Percentiles rank a stretch among this genome's conserved stretches.
Conservation (phyloP, 2,888 invertebrate genomes). For the Serrognathus titanus region DNA sequence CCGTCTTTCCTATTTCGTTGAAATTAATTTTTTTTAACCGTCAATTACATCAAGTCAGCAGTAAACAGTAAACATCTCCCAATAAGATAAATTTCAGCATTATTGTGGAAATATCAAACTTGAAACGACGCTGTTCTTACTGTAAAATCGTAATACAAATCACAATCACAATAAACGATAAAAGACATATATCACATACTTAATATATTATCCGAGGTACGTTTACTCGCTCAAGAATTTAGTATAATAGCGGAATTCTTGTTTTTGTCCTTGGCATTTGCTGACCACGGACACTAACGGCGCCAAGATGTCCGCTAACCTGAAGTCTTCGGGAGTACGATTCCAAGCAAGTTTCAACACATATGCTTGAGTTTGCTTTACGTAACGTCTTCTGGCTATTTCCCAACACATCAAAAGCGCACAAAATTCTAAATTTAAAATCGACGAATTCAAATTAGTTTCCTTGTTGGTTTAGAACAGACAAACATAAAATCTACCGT, state of each 20-base stretch:
- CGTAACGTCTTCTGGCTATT: too few species aligned
- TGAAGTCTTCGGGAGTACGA: not conserved
- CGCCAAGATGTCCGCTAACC: constrained; percentile 4
- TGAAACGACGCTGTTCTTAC: constrained; percentile 3
- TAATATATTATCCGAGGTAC: not conserved
- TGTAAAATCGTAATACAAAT: constrained; percentile 12
- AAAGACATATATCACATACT: constrained; percentile 8
- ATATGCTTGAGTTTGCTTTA: too few species aligned
- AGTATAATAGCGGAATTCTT: constrained; percentile 8
- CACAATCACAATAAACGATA: constrained; percentile 13
- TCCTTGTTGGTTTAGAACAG: too few species aligned
- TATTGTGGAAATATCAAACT: constrained; percentile 5
- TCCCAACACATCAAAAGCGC: too few species aligned
- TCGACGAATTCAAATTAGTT: too few species aligned
- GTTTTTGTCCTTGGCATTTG: constrained; percentile 15
- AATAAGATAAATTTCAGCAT: constrained; percentile 8
- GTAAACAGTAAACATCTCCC: not conserved
- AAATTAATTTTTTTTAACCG: too few species aligned
- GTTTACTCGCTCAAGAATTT: constrained; percentile 10
- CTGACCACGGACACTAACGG: constrained; percentile 7
- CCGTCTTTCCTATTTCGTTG: too few species aligned
- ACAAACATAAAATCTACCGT: too few species aligned
- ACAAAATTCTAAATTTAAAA: too few species aligned
- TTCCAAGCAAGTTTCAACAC: too few species aligned
- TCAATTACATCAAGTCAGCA: too few species aligned